phyloP scores from a whole-genome alignment of 2,113 vertebrate genomes.

The Centropus unirufus region DNA sequence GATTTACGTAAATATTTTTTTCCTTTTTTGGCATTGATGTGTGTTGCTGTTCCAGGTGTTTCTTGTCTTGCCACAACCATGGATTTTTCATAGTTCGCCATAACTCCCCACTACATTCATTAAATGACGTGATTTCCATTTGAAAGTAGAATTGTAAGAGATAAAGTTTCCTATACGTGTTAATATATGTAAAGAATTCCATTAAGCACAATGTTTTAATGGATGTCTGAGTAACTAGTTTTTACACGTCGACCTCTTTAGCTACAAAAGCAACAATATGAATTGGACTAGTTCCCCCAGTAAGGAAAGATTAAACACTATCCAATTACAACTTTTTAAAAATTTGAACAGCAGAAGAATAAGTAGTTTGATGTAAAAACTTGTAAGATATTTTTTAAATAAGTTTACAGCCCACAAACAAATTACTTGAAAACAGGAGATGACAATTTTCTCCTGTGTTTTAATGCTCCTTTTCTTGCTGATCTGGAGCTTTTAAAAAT shows the following conservation, averaged over 20 bases:
- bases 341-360: not conserved
- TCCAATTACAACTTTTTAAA: not conserved
- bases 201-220: not conserved
- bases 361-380: not conserved
- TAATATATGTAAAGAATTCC: not conserved
- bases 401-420: not conserved
- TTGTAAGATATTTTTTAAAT: not conserved
- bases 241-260: not conserved
- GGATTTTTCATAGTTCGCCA: not conserved
- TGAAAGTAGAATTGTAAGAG: not conserved
- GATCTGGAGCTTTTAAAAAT: not conserved
- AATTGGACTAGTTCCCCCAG: not conserved
- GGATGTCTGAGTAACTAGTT: not conserved
- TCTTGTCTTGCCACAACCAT: not conserved
- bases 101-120: not conserved
- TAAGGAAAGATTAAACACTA: not conserved
- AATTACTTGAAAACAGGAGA: not conserved
- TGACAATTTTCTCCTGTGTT: not conserved
- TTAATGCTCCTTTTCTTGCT: not conserved
- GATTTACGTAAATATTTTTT: conserved; percentile 76
- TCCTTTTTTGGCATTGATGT: not conserved
- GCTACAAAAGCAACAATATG: not conserved
- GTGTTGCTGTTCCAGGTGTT: not conserved
- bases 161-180: not conserved
- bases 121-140: not conserved